Evolutionary conservation across 2,888 invertebrate species (phyloP).

Genomic region (Drosophila mercatorum): DNA sequence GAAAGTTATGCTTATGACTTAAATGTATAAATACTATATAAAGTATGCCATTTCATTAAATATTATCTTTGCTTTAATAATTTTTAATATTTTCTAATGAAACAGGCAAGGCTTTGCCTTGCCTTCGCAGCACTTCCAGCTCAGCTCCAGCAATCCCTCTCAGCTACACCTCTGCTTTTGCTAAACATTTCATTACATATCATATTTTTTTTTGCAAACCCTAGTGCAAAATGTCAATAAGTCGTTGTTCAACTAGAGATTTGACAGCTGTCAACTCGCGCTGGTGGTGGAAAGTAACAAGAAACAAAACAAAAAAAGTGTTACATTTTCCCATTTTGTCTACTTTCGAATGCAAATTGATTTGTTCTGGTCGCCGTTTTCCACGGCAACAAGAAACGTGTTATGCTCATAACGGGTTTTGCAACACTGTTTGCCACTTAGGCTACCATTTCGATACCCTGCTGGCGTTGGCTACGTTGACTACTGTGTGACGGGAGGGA

Average conservation of each 20-base stretch:
- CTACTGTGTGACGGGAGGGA: not conserved
- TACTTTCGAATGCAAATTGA: constrained; percentile 53
- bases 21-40: not conserved
- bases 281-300: constrained; percentile 23
- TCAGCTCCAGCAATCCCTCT: not conserved
- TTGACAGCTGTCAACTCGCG: constrained; percentile 44
- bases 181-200: constrained; percentile 25
- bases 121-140: not conserved
- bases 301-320: constrained; percentile 30
- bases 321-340: constrained; percentile 29
- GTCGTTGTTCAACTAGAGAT: constrained; percentile 42
- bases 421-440: constrained; percentile 14
- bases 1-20: not conserved
- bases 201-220: constrained; percentile 5
- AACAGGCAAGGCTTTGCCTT: not conserved
- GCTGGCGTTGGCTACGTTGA: no score
- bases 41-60: not conserved
- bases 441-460: constrained; percentile 4
- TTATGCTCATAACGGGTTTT: constrained; percentile 54
- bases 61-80: no score
- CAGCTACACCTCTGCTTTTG: not conserved
- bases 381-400: constrained; percentile 24
- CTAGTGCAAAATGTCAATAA: constrained; percentile 38
- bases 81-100: not conserved
- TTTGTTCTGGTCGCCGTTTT: constrained; percentile 54